Evolutionary conservation across 2,113 vertebrate genomes (phyloP).

Genomic region (Mesoclemmys tuberculata): DNA sequence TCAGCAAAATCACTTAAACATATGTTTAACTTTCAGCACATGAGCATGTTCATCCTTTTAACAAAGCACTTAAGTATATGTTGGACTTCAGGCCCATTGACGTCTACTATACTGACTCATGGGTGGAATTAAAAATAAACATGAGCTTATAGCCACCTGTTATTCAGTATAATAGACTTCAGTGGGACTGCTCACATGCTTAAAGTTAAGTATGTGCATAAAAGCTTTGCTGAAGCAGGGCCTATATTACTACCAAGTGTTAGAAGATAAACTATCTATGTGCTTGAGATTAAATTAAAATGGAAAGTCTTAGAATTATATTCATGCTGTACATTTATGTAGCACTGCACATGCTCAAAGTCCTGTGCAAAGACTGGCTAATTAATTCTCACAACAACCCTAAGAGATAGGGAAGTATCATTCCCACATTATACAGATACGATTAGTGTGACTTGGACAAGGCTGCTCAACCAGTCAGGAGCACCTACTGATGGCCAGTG

Average conservation of each 20-base stretch:
- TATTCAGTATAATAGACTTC: background rate
- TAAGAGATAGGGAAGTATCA: background rate
- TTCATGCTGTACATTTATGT: fast-evolving
- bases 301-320: background rate
- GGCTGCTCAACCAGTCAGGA: background rate
- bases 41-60: background rate
- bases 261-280: background rate
- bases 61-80: constrained; percentile 2
- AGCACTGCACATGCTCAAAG: background rate
- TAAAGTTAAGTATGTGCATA: background rate
- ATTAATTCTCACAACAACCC: background rate
- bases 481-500: background rate
- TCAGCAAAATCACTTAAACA: constrained; percentile 7
- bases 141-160: background rate
- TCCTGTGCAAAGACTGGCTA: fast-evolving
- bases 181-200: background rate
- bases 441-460: background rate
- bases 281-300: background rate
- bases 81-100: background rate
- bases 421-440: fast-evolving
- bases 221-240: background rate
- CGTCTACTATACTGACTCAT: background rate
- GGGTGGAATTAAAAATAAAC: background rate
- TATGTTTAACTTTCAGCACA: background rate
- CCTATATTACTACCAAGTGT: background rate